phyloP scores from a whole-genome alignment of 1,140 invertebrate species.

The Drosophila athabasca region DNA sequence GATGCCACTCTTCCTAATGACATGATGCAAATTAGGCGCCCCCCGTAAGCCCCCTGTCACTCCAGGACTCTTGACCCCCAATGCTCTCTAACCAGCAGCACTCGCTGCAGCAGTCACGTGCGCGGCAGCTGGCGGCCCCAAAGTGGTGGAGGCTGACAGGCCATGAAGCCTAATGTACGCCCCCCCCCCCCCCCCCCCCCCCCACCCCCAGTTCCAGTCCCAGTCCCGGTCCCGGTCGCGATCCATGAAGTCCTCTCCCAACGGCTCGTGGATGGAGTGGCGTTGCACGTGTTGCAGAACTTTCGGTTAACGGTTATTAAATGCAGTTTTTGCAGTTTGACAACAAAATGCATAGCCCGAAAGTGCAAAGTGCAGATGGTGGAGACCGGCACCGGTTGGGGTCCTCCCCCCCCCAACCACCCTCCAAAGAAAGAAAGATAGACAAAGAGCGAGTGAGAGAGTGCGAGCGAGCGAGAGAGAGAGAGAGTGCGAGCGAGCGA shows the following conservation, averaged over 20 bases:
- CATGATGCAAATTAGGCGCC: constrained; percentile 71
- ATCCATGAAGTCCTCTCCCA: neutral
- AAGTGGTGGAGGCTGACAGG: constrained; percentile 52
- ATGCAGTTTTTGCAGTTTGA: constrained; percentile 77
- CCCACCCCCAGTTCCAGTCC: neutral
- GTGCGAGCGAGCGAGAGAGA: too few species aligned
- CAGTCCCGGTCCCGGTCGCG: neutral
- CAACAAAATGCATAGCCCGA: constrained; percentile 62
- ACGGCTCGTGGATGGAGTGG: constrained; percentile 5
- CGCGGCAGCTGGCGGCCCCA: constrained; percentile 59
- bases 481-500: too few species aligned
- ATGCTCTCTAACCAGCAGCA: neutral
- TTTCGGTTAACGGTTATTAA: constrained; percentile 81
- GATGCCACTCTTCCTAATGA: constrained; percentile 68
- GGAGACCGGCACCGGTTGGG: constrained; percentile 25
- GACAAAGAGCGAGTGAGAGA: constrained; percentile 2
- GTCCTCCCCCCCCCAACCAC: too few species aligned
- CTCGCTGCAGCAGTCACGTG: constrained; percentile 54
- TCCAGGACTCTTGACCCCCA: constrained; percentile 7
- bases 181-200: neutral
- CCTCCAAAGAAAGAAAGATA: neutral
- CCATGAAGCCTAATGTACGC: constrained; percentile 57
- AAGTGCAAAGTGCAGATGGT: constrained; percentile 76
- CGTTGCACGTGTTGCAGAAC: constrained; percentile 73
- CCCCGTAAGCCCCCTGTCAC: neutral